These are phyloP conservation scores for Bombus confusus DNA, from an alignment of 1,140 invertebrate genomes.

Conservation along the genomic window DNA sequence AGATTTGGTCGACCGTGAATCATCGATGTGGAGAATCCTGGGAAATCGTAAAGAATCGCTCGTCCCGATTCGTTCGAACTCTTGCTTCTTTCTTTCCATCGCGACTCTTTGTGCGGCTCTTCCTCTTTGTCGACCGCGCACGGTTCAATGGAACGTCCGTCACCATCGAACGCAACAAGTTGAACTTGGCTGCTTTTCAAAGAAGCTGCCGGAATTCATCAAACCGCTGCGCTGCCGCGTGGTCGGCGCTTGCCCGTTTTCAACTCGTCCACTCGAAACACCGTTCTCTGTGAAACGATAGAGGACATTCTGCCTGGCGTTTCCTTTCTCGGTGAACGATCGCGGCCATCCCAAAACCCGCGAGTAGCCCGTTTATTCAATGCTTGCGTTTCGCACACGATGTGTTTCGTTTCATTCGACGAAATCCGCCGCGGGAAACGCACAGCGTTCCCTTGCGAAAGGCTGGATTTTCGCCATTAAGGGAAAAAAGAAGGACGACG, in stretches of 20 bases:
- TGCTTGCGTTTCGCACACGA: neutral
- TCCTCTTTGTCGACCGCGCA: conserved; percentile 1
- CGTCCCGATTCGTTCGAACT: no score
- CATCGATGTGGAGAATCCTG: neutral
- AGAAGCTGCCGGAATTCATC: conserved; percentile 68
- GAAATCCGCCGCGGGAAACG: no score
- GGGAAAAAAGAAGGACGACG: neutral
- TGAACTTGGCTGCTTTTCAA: conserved; percentile 73
- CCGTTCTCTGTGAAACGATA: conserved; percentile 9
- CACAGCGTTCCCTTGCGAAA: no score
- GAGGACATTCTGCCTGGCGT: neutral
- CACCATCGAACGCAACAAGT: conserved; percentile 72
- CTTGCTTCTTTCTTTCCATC: neutral
- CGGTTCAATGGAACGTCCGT: conserved; percentile 50
- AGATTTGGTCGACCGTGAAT: conserved; percentile 1
- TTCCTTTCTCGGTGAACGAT: neutral
- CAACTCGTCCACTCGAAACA: conserved; percentile 36
- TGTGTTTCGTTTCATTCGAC: neutral
- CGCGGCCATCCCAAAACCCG: neutral
- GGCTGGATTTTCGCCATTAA: neutral
- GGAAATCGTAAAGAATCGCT: neutral
- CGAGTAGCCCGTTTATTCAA: no score
- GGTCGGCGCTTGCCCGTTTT: conserved; percentile 18
- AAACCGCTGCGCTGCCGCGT: conserved; percentile 27
- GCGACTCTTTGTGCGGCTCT: neutral